Evolutionary conservation across 2,888 invertebrate genomes (phyloP).

Genomic region (Calephelis perditalis): DNA sequence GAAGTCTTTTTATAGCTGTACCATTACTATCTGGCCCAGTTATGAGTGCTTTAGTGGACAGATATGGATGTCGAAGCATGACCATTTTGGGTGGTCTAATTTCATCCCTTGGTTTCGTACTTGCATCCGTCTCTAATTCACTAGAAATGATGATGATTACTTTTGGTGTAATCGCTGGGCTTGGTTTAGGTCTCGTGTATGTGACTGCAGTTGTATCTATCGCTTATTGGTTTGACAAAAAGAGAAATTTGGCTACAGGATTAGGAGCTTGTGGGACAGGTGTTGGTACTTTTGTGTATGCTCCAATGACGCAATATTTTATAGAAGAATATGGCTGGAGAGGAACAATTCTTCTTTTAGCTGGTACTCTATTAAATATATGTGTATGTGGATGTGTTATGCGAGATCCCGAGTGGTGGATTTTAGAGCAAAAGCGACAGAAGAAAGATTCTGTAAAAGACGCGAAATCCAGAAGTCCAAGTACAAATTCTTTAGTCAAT

Average conservation of each 20-base stretch:
- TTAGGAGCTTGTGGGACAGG: slow-evolving; percentile 93
- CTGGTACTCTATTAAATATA: slow-evolving; percentile 90
- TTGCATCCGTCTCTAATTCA: slow-evolving; percentile 84
- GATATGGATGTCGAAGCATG: slow-evolving; percentile 90
- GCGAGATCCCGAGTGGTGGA: slow-evolving; percentile 93
- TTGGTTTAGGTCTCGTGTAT: slow-evolving; percentile 90
- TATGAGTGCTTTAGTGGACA: slow-evolving; percentile 90
- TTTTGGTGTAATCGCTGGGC: slow-evolving; percentile 90
- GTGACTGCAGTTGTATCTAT: slow-evolving; percentile 94
- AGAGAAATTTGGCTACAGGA: slow-evolving; percentile 90
- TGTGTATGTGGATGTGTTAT: slow-evolving; percentile 92
- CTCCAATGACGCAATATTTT: slow-evolving; percentile 89
- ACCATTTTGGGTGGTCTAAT: slow-evolving; percentile 86
- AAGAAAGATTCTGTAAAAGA: slow-evolving; percentile 37
- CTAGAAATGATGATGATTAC: slow-evolving; percentile 90
- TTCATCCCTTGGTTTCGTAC: slow-evolving; percentile 85
- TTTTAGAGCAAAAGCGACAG: slow-evolving; percentile 78
- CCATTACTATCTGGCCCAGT: slow-evolving; percentile 91
- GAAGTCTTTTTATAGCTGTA: slow-evolving; percentile 92
- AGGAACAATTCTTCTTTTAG: slow-evolving; percentile 87
- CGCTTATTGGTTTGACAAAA: slow-evolving; percentile 95
- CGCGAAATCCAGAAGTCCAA: slow-evolving; percentile 64
- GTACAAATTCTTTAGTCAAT: slow-evolving; percentile 67
- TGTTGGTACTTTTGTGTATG: slow-evolving; percentile 92
- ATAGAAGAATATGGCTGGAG: slow-evolving; percentile 91